Conservation (phyloP, 2,113 vertebrate species). For the Jacana jacana region DNA sequence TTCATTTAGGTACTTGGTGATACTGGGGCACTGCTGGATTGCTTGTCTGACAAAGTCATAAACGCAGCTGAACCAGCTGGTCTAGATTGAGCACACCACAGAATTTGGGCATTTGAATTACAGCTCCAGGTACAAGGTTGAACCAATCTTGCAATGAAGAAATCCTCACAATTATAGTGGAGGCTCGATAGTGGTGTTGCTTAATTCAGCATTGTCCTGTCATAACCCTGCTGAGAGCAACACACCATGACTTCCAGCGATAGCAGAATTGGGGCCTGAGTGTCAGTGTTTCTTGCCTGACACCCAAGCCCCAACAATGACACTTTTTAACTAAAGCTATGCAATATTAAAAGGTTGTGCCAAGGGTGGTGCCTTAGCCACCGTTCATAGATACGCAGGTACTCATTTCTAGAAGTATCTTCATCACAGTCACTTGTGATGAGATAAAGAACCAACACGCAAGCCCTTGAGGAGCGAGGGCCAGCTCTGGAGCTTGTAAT, state of each 20-base stretch:
- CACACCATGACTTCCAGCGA: rapidly evolving
- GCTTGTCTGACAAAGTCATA: not conserved
- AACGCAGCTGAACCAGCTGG: not conserved
- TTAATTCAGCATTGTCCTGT: not conserved
- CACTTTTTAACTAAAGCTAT: not conserved
- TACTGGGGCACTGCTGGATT: not conserved
- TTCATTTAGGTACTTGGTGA: not conserved
- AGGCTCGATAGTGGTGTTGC: not conserved
- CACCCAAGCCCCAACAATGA: not conserved
- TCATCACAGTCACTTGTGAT: not conserved
- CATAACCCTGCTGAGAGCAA: not conserved
- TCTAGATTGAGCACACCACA: not conserved
- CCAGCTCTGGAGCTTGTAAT: not conserved
- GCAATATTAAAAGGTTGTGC: not conserved
- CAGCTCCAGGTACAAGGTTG: not conserved
- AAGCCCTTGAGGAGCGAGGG: not conserved
- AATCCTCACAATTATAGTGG: not conserved
- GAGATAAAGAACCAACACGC: not conserved
- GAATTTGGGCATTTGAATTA: not conserved
- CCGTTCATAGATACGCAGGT: not conserved
- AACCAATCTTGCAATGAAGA: not conserved
- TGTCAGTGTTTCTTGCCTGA: not conserved
- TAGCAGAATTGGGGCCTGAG: not conserved
- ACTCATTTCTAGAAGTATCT: not conserved
- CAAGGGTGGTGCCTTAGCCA: not conserved